phyloP scores from a whole-genome alignment of 2,797 vertebrate genomes.

The Sebastes cheni region DNA sequence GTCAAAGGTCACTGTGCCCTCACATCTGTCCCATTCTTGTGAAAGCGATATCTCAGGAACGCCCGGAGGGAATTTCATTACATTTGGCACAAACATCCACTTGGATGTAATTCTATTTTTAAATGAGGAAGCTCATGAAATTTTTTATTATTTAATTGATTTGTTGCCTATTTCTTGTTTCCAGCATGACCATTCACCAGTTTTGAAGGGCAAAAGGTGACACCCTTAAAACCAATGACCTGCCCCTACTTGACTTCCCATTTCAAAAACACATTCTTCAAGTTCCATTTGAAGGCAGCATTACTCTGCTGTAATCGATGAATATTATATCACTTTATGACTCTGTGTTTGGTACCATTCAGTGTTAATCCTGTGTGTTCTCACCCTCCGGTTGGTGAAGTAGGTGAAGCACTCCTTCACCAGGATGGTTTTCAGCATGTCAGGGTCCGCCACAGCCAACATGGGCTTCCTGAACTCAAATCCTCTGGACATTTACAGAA shows the following conservation, averaged over 20 bases:
- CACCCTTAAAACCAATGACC: background rate
- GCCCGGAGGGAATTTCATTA: no score
- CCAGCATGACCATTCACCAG: background rate
- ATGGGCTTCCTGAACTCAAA: slow-evolving; percentile 77
- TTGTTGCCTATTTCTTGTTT: background rate
- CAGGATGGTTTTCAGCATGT: slow-evolving; percentile 76
- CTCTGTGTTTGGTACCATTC: background rate
- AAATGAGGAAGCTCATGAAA: background rate
- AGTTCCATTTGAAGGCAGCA: background rate
- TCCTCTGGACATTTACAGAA: slow-evolving; percentile 23
- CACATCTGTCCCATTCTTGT: background rate
- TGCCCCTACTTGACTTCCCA: background rate
- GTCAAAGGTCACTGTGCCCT: no score
- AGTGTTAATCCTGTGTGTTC: slow-evolving; percentile 9
- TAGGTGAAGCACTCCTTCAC: slow-evolving; percentile 78
- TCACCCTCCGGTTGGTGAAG: slow-evolving; percentile 78
- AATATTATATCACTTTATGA: background rate
- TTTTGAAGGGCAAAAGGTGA: background rate
- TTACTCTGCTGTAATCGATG: background rate
- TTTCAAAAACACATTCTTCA: background rate
- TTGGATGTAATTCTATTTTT: background rate
- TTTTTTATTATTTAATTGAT: background rate
- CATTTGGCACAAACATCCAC: no score
- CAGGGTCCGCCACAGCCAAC: slow-evolving; percentile 71
- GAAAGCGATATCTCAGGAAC: background rate